These are phyloP conservation scores for Zootoca vivipara DNA, from an alignment of 2,113 vertebrate species.

Conservation along the genomic window DNA sequence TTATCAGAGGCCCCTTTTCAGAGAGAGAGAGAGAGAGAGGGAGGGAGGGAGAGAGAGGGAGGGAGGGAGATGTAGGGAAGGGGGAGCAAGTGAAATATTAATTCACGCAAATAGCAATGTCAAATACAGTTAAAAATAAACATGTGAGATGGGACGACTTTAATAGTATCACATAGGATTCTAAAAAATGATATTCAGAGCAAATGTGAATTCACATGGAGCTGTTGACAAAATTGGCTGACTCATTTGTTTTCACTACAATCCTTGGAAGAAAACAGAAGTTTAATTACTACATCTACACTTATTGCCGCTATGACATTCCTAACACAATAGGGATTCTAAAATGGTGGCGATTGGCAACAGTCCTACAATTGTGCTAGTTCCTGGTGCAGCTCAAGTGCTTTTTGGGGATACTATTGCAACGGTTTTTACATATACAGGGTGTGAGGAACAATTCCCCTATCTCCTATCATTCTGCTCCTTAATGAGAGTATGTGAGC, in stretches of 20 bases:
- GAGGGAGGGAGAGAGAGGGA: not conserved
- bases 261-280: accelerated
- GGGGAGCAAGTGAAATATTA: accelerated
- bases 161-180: not conserved
- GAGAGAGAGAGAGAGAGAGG: constrained; percentile 18
- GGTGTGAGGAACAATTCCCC: no score
- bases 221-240: not conserved
- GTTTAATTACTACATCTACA: not conserved
- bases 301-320: not conserved
- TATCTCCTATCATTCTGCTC: not conserved
- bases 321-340: not conserved
- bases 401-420: not conserved
- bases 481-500: no score
- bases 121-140: not conserved
- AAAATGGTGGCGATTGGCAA: not conserved
- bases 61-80: not conserved
- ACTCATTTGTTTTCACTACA: not conserved
- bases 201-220: accelerated
- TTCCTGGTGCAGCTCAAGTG: not conserved
- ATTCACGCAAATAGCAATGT: not conserved
- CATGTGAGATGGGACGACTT: not conserved
- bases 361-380: not conserved
- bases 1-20: constrained; percentile 84
- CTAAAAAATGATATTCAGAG: not conserved
- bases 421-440: not conserved